Evolutionary conservation across 2,113 vertebrate genomes (phyloP), one percentile per base, ranked within the genome.

Genomic region (Acinonyx jubatus): DNA sequence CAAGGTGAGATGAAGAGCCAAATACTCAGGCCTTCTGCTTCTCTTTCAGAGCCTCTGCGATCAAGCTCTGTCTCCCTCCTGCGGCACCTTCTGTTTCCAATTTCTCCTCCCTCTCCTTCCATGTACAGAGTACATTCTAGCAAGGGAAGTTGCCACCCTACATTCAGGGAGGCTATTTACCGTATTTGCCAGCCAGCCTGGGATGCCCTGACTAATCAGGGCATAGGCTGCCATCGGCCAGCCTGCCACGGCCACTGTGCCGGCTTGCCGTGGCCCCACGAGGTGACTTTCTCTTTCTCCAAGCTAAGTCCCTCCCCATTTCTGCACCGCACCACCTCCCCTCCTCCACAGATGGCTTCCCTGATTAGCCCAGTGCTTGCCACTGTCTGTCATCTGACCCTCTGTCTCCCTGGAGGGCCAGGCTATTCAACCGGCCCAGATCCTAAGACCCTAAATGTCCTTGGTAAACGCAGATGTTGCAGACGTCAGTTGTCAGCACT

Each of bases 171-270:
- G 29, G 7, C 18, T 13, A 0, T 4, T 29, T n/a, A 16, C 15
- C 2, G 0, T 18, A 3, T 38, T 50, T 14, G 21, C 36, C 57
- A 21, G 29, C 63, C 87, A 38, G 31, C 25, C 9, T 2, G 31
- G 76, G 63, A 31, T 15, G 21, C 50, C 29, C 2, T 29, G 63
- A 23, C 57, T 13, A 4, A 15, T 38, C 11, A 18, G 12, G 18
- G 27, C 5, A 50, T n/a, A 0, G 0, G 6, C 2, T 18, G 36
- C 57, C 78, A 36, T 1, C 19, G 7, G 25, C 45, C 1, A 1
- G 52, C 73, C 21, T 10, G 13, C 65, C 23, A 5, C 25, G 7
- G 27, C 69, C 50, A 9, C 63, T 10, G 0, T 6, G 61, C 36
- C 4, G 21, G 27, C 71, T 38, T 63, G 16, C 21, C 29, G 45